These are phyloP conservation scores for Myoxocephalus aenaeus DNA, from an alignment of 2,797 vertebrate species.

Conservation along the genomic window DNA sequence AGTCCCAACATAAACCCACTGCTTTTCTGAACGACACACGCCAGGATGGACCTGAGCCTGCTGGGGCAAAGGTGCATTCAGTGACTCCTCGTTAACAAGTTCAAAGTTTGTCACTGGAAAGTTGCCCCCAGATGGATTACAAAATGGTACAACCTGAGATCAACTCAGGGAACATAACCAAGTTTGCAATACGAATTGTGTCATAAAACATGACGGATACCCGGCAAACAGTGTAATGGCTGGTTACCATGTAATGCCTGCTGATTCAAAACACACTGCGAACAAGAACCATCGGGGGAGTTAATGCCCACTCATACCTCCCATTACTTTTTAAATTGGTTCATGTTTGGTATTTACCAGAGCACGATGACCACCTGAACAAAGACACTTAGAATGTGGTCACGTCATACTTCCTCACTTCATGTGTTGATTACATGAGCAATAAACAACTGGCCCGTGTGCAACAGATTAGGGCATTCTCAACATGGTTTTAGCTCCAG, in stretches of 20 bases:
- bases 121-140: not conserved
- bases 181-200: not conserved
- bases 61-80: not conserved
- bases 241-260: not conserved
- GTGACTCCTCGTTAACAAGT: not conserved
- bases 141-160: not conserved
- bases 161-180: not conserved
- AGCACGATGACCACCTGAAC: not conserved
- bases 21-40: too few relatives aligned
- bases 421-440: not conserved
- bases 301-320: not conserved
- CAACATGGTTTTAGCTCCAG: not conserved
- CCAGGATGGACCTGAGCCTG: not conserved
- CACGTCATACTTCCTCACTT: constrained; percentile 3
- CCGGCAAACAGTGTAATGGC: constrained; percentile 1
- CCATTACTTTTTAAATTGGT: not conserved
- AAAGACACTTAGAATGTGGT: not conserved
- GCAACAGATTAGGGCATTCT: not conserved
- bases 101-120: not conserved
- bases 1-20: too few relatives aligned
- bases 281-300: not conserved
- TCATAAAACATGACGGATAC: not conserved
- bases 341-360: constrained; percentile 2
- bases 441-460: not conserved
- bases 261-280: not conserved